Evolutionary conservation across 2,113 vertebrate genomes (phyloP).

Genomic region (Plotosus lineatus): DNA sequence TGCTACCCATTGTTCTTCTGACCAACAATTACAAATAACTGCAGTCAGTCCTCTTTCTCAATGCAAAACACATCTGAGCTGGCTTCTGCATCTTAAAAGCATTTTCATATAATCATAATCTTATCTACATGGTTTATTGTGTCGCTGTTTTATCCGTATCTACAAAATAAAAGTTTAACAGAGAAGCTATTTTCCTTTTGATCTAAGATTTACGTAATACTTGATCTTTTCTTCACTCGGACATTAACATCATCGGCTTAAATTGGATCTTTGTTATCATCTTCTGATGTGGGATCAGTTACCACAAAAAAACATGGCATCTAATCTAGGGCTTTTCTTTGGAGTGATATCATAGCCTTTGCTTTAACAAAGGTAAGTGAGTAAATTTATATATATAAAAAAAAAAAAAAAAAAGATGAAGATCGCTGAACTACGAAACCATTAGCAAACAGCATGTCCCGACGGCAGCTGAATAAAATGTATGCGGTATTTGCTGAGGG

Average conservation of each 20-base stretch:
- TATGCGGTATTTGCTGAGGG: conserved; percentile 32
- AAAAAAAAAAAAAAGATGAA: conserved; percentile 42
- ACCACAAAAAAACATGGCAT: not conserved
- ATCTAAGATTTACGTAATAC: conserved; percentile 26
- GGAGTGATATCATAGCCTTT: conserved; percentile 26
- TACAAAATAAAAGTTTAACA: conserved; percentile 47
- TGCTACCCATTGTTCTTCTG: conserved; percentile 59
- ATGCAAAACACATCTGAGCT: conserved; percentile 35
- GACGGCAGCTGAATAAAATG: conserved; percentile 42
- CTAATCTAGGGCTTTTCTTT: conserved; percentile 7
- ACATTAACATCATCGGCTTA: conserved; percentile 9
- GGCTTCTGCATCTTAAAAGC: conserved; percentile 47
- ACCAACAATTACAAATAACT: conserved; percentile 64
- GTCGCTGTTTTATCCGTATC: conserved; percentile 49
- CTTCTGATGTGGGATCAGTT: conserved; percentile 4
- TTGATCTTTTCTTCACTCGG: conserved; percentile 28
- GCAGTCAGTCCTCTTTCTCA: conserved; percentile 45
- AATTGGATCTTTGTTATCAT: conserved; percentile 15
- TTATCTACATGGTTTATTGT: conserved; percentile 47
- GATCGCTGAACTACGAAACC: conserved; percentile 40
- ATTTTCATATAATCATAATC: conserved; percentile 58
- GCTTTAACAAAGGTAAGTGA: conserved; percentile 23
- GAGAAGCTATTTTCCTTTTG: conserved; percentile 38
- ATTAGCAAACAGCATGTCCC: conserved; percentile 37
- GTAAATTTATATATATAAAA: conserved; percentile 36